These are phyloP conservation scores for Brachionus rotundiformis DNA, from an alignment of 1,140 invertebrate species.

Conservation along the genomic window DNA sequence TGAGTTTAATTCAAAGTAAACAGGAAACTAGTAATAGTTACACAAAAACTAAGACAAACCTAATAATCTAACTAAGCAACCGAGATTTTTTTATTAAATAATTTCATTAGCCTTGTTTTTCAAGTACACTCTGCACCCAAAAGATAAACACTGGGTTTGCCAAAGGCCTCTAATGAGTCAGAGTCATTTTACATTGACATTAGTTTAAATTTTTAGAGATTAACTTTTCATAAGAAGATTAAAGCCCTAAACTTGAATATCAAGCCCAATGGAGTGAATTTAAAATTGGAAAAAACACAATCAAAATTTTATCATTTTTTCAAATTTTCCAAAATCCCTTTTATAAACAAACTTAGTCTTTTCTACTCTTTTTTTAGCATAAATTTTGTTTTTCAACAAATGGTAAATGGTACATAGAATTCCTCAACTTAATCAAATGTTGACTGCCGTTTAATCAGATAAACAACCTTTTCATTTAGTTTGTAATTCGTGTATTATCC, in stretches of 20 bases:
- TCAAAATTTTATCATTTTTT: slow-evolving; percentile 42
- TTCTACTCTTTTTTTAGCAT: background rate
- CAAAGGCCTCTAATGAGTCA: background rate
- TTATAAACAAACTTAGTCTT: slow-evolving; percentile 32
- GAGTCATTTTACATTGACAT: slow-evolving; percentile 27
- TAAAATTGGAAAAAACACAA: slow-evolving; percentile 18
- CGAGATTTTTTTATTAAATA: background rate
- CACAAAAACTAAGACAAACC: background rate
- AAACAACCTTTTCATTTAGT: slow-evolving; percentile 24
- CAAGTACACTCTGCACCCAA: background rate
- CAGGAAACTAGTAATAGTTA: background rate
- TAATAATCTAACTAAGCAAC: background rate
- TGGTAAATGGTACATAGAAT: slow-evolving; percentile 2
- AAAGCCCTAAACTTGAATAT: slow-evolving; percentile 41
- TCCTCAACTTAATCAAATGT: slow-evolving; percentile 13
- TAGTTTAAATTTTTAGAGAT: slow-evolving; percentile 37
- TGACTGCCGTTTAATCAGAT: slow-evolving; percentile 36
- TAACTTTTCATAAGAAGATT: slow-evolving; percentile 41
- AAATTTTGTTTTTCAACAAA: slow-evolving; percentile 8
- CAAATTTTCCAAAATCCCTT: slow-evolving; percentile 24
- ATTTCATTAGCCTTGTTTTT: slow-evolving; percentile 14
- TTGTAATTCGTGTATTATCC: background rate
- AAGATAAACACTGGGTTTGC: background rate
- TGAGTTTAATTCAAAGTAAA: background rate
- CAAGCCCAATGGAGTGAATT: slow-evolving; percentile 2